A percentile compares a stretch with the other conserved stretches of the same genome.
phyloP scores from a whole-genome alignment of 2,888 invertebrate genomes.

The Notocelia uddmanniana region DNA sequence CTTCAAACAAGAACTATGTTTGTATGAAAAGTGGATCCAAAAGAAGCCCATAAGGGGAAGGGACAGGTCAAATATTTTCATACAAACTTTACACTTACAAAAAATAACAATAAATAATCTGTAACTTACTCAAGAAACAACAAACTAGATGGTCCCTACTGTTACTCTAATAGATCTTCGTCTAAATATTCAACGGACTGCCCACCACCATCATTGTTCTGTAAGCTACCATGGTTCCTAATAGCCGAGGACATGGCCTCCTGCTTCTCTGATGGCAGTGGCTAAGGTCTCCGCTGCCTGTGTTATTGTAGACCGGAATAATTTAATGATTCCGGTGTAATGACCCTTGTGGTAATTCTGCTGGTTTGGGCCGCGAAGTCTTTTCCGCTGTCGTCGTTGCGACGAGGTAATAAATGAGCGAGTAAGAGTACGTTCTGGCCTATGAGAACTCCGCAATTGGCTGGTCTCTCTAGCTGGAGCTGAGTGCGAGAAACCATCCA shows the following conservation, averaged over 20 bases:
- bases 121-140: no score
- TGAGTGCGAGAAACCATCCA: no score
- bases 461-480: no score
- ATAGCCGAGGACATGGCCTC: constrained; percentile 13
- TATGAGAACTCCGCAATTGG: constrained; percentile 9
- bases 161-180: constrained; percentile 12
- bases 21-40: no score
- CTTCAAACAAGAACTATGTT: no score
- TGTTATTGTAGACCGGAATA: constrained; percentile 14
- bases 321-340: constrained; percentile 14
- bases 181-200: constrained; percentile 20
- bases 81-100: no score
- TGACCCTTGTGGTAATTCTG: constrained; percentile 15
- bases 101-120: no score
- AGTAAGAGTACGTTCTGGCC: constrained; percentile 5
- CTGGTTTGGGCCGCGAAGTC: constrained; percentile 13
- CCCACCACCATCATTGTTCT: constrained; percentile 16
- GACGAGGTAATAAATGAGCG: constrained; percentile 7
- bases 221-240: constrained; percentile 5
- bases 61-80: no score
- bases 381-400: constrained; percentile 10
- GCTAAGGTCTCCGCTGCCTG: constrained; percentile 16
- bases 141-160: neutral
- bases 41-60: no score
- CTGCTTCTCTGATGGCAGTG: constrained; percentile 9